Evolutionary conservation across 2,113 vertebrate genomes (phyloP).

Genomic region (Cyanistes caeruleus): DNA sequence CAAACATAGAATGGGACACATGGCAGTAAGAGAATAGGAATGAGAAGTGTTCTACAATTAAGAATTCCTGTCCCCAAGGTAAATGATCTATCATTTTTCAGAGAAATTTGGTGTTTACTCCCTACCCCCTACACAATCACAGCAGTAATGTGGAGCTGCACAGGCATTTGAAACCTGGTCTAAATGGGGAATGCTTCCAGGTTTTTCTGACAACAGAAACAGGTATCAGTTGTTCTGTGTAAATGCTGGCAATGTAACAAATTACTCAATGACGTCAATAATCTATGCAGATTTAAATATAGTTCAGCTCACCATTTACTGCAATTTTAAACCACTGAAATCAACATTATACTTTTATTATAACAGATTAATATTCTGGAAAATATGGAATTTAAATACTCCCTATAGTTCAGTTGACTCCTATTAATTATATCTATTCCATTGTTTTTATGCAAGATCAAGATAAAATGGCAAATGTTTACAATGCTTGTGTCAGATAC

Average conservation of each 20-base stretch:
- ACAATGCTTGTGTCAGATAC: background rate
- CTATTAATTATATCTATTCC: background rate
- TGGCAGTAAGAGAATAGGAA: background rate
- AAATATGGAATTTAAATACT: background rate
- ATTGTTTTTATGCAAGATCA: background rate
- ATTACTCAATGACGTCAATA: background rate
- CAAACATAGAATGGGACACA: background rate
- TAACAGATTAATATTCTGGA: background rate
- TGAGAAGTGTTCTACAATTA: background rate
- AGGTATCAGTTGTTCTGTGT: background rate
- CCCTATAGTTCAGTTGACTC: background rate
- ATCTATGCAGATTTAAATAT: background rate
- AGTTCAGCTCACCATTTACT: background rate
- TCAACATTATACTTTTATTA: background rate
- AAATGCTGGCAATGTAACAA: background rate
- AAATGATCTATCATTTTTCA: background rate
- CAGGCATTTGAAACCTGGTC: background rate
- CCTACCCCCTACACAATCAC: background rate
- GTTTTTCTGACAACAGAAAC: background rate
- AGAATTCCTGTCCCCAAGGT: background rate
- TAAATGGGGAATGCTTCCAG: background rate
- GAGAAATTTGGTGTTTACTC: background rate
- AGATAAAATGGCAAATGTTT: conserved; percentile 19
- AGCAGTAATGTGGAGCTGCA: background rate
- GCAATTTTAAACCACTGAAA: background rate